These are phyloP conservation scores for Danaus plexippus DNA, from an alignment of 1,140 invertebrate genomes.

Conservation along the genomic window DNA sequence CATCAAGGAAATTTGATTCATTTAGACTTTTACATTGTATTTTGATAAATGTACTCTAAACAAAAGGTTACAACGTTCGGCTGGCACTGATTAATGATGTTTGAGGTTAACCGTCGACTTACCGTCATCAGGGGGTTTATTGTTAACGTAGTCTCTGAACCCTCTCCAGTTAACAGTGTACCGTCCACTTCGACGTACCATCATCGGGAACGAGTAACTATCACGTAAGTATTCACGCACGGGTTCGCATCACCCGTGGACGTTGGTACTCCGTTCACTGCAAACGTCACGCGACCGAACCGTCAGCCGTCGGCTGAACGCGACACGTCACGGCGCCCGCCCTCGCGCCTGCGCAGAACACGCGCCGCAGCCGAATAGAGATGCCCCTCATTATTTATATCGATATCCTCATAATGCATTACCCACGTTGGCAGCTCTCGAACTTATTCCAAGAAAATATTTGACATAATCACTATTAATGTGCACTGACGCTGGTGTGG, in stretches of 20 bases:
- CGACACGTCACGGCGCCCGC: slow-evolving; percentile 48
- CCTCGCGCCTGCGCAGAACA: slow-evolving; percentile 49
- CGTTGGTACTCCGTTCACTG: slow-evolving; percentile 33
- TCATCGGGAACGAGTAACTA: slow-evolving; percentile 43
- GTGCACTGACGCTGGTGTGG: too few species aligned
- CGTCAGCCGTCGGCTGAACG: slow-evolving; percentile 49
- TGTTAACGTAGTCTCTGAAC: slow-evolving; percentile 62
- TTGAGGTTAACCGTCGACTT: slow-evolving; percentile 25
- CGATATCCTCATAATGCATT: slow-evolving; percentile 14
- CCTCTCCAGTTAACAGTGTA: slow-evolving; percentile 69
- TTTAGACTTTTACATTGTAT: too few species aligned
- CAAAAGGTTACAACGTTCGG: too few species aligned
- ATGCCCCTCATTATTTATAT: slow-evolving; percentile 18
- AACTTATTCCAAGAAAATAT: too few species aligned
- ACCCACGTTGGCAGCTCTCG: too few species aligned
- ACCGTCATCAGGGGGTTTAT: slow-evolving; percentile 68
- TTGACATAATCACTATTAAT: too few species aligned
- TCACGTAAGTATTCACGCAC: slow-evolving; percentile 18
- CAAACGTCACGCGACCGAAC: slow-evolving; percentile 45
- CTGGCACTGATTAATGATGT: too few species aligned
- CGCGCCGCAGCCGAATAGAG: slow-evolving; percentile 19
- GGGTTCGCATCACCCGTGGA: slow-evolving; percentile 27
- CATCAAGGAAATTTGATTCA: too few species aligned
- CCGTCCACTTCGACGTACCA: slow-evolving; percentile 66
- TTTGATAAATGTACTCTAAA: too few species aligned